Base-by-base conservation (phyloP, 2,113 vertebrate species). In the Montifringilla adamsi region DNA sequence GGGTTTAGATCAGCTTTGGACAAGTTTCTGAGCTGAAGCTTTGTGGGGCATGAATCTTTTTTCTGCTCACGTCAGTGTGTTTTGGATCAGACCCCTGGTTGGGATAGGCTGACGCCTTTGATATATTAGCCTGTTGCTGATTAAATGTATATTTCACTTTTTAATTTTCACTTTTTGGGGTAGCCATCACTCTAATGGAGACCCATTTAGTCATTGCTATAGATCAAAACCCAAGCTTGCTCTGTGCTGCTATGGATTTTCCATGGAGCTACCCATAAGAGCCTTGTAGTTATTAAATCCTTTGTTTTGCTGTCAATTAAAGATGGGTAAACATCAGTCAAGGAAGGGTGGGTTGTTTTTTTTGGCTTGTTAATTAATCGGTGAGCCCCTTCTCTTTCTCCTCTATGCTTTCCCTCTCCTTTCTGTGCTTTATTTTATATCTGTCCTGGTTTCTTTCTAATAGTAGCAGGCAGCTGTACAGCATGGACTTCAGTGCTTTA, bases 301-400 rank as follows among this genome's bases (percentile, higher is more conserved):
- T 93, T 98, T 97, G 94, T 97, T 97, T 96, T 94, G 95, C 93
- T 97, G 97, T 96, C 96, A 97, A 92, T 97, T 24, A 86, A 81
- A 73, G 70, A 66, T 19, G 77, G 86, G 89, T 92, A 97, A 97
- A 95, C 95, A 98, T 97, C 96, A 97, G 89, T 96, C 94, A 96
- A 53, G 49, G 83, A 85, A 94, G 94, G 85, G 60, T 79, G 82
- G 33, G 60, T 85, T 89, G 49, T 3, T 5, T 76, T 93, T 94
- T 92, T 94, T 74, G 35, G 60, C 69, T 93, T 90, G 80, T 87
- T 97, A 96, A 96, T 98, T 96, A 96, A 95, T 97, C 94, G 91
- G 77, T 50, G 60, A 97, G 79, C 87, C 69, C 93, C 94, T 95
- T 96, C 95, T 62, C 92, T 80, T 76, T 75, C 83, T 77, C 79